phyloP scores from a whole-genome alignment of 2,888 invertebrate genomes.

The Rhaphigaster nebulosa region DNA sequence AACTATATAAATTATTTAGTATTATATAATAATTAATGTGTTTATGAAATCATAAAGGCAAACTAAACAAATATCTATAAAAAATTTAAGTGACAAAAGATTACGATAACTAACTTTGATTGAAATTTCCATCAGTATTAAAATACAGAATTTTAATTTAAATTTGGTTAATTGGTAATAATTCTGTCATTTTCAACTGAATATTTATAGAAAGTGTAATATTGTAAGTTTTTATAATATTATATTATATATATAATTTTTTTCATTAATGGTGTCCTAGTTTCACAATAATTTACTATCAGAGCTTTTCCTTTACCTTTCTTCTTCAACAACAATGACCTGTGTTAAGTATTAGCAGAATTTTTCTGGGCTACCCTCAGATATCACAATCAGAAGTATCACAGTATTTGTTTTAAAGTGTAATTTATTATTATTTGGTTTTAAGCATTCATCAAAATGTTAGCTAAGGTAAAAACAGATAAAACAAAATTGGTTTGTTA shows the following conservation, averaged over 20 bases:
- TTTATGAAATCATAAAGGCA: background rate
- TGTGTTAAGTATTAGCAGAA: background rate
- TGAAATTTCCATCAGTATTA: background rate
- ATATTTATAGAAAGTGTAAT: background rate
- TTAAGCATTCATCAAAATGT: background rate
- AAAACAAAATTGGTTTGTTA: conserved; percentile 24
- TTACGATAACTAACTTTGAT: background rate
- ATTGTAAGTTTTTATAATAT: background rate
- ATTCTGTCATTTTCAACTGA: background rate
- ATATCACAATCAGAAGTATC: background rate
- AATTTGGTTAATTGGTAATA: background rate
- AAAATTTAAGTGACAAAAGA: background rate
- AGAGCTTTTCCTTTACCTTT: background rate
- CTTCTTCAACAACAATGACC: background rate
- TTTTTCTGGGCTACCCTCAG: background rate
- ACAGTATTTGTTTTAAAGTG: background rate
- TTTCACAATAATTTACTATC: background rate
- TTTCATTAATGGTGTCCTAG: background rate
- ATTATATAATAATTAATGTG: background rate
- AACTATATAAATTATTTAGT: background rate
- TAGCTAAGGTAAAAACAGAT: background rate
- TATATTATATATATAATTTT: background rate
- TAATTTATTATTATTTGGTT: background rate
- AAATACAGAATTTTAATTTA: background rate
- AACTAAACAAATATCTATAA: background rate